phyloP scores from a whole-genome alignment of 2,888 invertebrate species.

The Entomobrya multifasciata region DNA sequence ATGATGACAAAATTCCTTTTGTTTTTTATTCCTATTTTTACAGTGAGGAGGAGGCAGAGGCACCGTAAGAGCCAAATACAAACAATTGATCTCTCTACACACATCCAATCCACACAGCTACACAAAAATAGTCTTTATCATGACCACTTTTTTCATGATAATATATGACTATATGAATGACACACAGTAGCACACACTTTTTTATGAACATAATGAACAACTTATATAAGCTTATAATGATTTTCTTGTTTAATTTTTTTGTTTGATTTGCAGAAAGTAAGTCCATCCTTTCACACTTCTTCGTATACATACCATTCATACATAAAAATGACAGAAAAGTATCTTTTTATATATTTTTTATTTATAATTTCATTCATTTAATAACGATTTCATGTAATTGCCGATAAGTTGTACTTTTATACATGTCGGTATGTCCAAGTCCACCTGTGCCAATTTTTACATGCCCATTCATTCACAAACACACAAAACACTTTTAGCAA shows the following conservation, averaged over 20 bases:
- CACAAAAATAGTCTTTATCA: too few relatives aligned
- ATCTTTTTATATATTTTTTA: not conserved
- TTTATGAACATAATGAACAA: not conserved
- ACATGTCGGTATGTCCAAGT: conserved; percentile 21
- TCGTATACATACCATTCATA: conserved; percentile 45
- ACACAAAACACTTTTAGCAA: conserved; percentile 13
- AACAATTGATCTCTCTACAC: conserved; percentile 16
- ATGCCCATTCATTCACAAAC: conserved; percentile 24
- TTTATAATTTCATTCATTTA: not conserved
- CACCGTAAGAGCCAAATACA: conserved; percentile 66
- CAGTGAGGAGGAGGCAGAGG: conserved; percentile 74
- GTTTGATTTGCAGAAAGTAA: conserved; percentile 74
- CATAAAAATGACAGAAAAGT: conserved; percentile 30
- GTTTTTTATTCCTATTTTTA: conserved; percentile 60
- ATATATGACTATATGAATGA: not conserved
- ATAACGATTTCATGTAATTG: not conserved
- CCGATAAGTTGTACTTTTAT: not conserved
- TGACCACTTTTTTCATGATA: not conserved
- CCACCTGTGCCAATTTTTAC: conserved; percentile 46
- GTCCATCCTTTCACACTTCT: conserved; percentile 53
- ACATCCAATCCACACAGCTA: conserved; percentile 9
- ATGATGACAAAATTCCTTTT: conserved; percentile 66
- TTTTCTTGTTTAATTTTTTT: conserved; percentile 52
- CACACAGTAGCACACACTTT: too few relatives aligned
- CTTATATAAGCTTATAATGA: not conserved